A percentile compares a stretch with the other conserved stretches of the same genome.
Evolutionary conservation across 2,888 invertebrate genomes (phyloP).

Genomic region (Drosophila peninsularis): DNA sequence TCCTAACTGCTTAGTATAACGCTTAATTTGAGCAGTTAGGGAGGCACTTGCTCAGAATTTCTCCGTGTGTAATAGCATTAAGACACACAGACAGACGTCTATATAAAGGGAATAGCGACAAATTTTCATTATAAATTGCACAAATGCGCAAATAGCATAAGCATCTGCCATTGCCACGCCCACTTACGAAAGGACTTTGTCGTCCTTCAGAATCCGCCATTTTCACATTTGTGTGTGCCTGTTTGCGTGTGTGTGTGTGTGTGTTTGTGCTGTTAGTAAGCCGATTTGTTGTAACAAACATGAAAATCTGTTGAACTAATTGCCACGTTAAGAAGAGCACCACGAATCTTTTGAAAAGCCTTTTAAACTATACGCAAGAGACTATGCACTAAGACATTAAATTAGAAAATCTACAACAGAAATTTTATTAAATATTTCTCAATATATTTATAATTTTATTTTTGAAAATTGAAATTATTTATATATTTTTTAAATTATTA

Average conservation of each 20-base stretch:
- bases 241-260: constrained; percentile 11
- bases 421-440: neutral
- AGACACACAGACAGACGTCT: neutral
- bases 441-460: too few relatives aligned
- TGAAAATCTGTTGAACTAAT: constrained; percentile 34
- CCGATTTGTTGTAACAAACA: constrained; percentile 53
- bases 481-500: too few relatives aligned
- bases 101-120: constrained; percentile 27
- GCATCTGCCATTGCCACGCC: constrained; percentile 53
- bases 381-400: neutral
- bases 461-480: too few relatives aligned
- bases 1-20: neutral
- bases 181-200: constrained; percentile 18
- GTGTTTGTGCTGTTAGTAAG: constrained; percentile 43
- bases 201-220: constrained; percentile 32
- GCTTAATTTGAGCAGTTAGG: neutral
- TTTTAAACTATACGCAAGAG: too few relatives aligned
- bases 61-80: constrained; percentile 18
- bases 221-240: constrained; percentile 14
- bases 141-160: constrained; percentile 68
- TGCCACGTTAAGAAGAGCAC: constrained; percentile 14
- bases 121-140: constrained; percentile 50
- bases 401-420: neutral
- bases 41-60: neutral
- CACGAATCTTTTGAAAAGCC: neutral